Conservation (phyloP, 2,113 vertebrate species). For the Amphiprion percula region DNA sequence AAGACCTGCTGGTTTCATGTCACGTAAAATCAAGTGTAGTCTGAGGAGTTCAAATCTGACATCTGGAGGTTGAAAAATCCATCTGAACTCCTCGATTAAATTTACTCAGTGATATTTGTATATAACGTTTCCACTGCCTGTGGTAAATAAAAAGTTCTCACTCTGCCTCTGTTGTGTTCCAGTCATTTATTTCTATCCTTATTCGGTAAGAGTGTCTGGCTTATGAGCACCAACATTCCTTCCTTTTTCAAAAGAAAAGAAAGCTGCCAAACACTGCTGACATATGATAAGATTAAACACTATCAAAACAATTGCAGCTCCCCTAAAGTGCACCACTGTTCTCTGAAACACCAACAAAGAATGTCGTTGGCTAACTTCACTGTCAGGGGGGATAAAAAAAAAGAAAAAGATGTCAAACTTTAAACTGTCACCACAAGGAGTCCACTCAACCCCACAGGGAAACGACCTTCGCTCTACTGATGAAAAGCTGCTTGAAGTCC, state of each 20-base stretch:
- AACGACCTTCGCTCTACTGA: conserved; percentile 20
- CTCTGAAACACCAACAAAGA: conserved; percentile 53
- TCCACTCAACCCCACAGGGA: conserved; percentile 18
- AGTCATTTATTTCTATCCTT: conserved; percentile 20
- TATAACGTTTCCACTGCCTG: neutral
- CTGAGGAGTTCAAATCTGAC: neutral
- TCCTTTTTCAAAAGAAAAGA: neutral
- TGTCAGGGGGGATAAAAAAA: conserved; percentile 5
- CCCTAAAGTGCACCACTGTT: conserved; percentile 20
- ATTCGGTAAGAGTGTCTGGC: neutral
- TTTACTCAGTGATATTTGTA: conserved; percentile 14
- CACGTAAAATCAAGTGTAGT: neutral
- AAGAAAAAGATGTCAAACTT: conserved; percentile 15
- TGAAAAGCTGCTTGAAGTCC: conserved; percentile 40
- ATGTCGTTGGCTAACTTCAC: conserved; percentile 46
- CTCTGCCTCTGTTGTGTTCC: neutral
- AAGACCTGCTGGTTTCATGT: neutral
- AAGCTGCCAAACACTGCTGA: conserved; percentile 8
- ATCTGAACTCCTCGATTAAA: neutral
- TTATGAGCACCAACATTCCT: neutral
- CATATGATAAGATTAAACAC: neutral
- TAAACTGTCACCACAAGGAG: conserved; percentile 15
- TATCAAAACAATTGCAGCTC: neutral
- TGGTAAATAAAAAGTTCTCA: conserved; percentile 38
- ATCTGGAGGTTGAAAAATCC: conserved; percentile 2